Percentiles rank a stretch among this genome's conserved stretches.
phyloP scores from a whole-genome alignment of 2,113 vertebrate genomes.

The Serinus canaria region DNA sequence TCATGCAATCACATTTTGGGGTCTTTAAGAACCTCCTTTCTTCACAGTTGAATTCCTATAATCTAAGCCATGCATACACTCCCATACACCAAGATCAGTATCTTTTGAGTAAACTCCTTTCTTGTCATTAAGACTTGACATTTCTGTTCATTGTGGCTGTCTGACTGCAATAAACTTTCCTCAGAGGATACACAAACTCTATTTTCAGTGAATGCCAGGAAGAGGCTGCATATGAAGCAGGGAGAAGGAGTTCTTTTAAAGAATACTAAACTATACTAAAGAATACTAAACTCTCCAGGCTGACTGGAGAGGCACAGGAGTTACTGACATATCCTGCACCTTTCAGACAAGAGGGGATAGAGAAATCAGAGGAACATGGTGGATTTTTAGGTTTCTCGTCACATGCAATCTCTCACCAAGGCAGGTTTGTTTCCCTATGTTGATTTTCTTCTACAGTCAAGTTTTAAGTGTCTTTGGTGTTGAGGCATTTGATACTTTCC shows the following conservation, averaged over 20 bases:
- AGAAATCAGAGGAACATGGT: background rate
- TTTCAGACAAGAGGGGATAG: background rate
- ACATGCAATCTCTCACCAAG: background rate
- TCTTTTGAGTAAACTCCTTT: slow-evolving; percentile 50
- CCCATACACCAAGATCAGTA: slow-evolving; percentile 19
- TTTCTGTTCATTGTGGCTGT: slow-evolving; percentile 34
- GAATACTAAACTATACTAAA: too few relatives aligned
- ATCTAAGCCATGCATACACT: background rate
- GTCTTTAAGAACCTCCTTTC: slow-evolving; percentile 19
- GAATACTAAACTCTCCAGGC: background rate
- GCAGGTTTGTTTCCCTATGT: background rate
- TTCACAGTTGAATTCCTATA: slow-evolving; percentile 29
- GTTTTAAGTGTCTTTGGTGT: background rate
- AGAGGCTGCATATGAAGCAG: background rate
- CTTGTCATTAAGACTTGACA: slow-evolving; percentile 61
- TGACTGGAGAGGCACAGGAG: background rate
- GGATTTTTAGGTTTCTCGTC: background rate
- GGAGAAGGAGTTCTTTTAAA: background rate
- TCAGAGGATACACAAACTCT: slow-evolving; percentile 39
- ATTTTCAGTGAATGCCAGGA: slow-evolving; percentile 1
- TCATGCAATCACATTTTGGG: background rate
- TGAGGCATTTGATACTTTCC: background rate
- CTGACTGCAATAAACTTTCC: slow-evolving; percentile 45
- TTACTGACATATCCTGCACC: background rate
- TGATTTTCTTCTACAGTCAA: background rate